phyloP scores from a whole-genome alignment of 2,888 invertebrate genomes.

The Apocheima hispidaria region DNA sequence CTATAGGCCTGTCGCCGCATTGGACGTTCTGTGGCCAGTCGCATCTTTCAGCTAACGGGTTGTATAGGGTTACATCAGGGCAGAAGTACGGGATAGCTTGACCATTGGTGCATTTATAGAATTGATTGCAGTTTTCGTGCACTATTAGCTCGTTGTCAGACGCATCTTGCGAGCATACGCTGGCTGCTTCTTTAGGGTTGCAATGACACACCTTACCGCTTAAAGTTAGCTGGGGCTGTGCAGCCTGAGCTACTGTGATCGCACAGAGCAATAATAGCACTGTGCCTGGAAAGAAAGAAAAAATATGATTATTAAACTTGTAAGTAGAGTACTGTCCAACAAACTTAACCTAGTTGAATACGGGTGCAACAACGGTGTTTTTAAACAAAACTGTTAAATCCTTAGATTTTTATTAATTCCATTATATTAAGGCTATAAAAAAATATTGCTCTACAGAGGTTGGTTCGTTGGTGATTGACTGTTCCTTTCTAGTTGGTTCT shows the following conservation, averaged over 20 bases:
- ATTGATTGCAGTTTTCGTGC: constrained; percentile 60
- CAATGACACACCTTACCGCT: constrained; percentile 51
- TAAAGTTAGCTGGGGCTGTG: constrained; percentile 46
- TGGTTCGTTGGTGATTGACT: too few species aligned
- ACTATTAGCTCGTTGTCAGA: constrained; percentile 51
- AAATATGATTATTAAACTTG: background rate
- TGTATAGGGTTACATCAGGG: constrained; percentile 45
- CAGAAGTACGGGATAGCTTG: constrained; percentile 46
- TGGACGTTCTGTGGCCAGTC: constrained; percentile 54
- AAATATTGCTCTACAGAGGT: too few species aligned
- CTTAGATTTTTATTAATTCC: too few species aligned
- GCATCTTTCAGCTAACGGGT: constrained; percentile 47
- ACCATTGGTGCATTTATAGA: constrained; percentile 53
- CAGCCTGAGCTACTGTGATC: constrained; percentile 55
- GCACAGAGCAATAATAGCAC: constrained; percentile 63
- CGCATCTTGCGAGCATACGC: constrained; percentile 49
- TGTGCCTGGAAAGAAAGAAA: constrained; percentile 56
- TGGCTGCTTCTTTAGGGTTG: constrained; percentile 50
- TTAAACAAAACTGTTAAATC: background rate
- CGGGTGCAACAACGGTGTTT: background rate
- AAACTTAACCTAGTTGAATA: too few species aligned
- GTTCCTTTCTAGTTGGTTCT: too few species aligned
- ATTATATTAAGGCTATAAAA: too few species aligned
- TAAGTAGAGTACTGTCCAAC: too few species aligned
- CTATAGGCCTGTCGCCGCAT: constrained; percentile 46